phyloP scores from a whole-genome alignment of 35 echinoderm and acorn worm species.

The Hemicentrotus pulcherrimus region DNA sequence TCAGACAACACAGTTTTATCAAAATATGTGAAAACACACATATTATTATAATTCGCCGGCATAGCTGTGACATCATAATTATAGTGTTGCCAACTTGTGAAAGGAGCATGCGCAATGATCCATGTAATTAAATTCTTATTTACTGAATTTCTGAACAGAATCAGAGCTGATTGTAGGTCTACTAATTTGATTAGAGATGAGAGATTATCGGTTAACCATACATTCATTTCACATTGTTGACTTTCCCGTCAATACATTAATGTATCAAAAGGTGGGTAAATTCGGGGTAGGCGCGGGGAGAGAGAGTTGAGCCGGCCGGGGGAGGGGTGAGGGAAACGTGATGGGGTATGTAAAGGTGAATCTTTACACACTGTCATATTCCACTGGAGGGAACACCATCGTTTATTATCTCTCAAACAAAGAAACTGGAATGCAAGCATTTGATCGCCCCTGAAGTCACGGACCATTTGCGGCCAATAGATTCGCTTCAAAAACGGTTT shows the following conservation, averaged over 20 bases:
- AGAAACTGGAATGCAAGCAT: background rate
- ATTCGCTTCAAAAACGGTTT: background rate
- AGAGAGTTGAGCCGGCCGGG: background rate
- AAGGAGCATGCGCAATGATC: background rate
- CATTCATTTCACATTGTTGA: background rate
- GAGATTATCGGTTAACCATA: background rate
- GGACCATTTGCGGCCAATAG: conserved; percentile 32
- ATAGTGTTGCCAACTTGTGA: background rate
- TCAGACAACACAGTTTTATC: background rate
- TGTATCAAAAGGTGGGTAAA: background rate
- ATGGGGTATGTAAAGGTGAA: background rate
- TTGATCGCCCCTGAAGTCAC: conserved; percentile 8
- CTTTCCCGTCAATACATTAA: background rate
- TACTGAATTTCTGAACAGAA: background rate
- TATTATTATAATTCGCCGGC: background rate
- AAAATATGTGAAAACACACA: background rate
- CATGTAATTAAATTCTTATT: conserved; percentile 15
- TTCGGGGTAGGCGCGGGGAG: background rate
- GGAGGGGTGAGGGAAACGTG: background rate
- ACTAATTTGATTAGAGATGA: background rate
- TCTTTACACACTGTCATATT: background rate
- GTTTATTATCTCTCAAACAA: conserved; percentile 25
- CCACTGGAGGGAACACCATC: background rate
- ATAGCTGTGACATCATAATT: background rate
- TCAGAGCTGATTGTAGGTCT: background rate